A percentile compares a stretch with the other conserved stretches of the same genome.
Evolutionary conservation across 2,888 invertebrate genomes (phyloP).

Genomic region (Eupithecia abbreviata): DNA sequence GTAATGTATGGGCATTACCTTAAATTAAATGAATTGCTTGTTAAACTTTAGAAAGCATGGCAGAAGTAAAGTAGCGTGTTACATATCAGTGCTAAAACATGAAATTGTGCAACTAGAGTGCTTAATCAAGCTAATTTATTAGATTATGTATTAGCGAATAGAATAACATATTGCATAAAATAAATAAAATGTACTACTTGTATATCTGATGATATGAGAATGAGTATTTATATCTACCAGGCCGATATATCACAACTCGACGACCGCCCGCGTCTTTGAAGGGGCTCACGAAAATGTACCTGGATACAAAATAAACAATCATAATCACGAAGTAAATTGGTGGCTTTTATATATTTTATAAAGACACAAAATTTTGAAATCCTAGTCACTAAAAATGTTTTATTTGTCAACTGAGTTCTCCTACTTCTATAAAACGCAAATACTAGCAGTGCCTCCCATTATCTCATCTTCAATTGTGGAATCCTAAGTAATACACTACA

Average conservation of each 20-base stretch:
- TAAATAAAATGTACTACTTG: slow-evolving; percentile 54
- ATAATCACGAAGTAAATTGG: not conserved
- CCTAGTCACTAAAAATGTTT: too few relatives aligned
- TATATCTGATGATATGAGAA: slow-evolving; percentile 51
- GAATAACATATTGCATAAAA: slow-evolving; percentile 41
- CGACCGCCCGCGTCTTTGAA: slow-evolving; percentile 89
- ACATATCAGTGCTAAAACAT: slow-evolving; percentile 14
- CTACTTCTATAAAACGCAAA: too few relatives aligned
- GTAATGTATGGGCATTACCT: too few relatives aligned
- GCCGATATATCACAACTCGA: slow-evolving; percentile 89
- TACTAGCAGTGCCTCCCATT: too few relatives aligned
- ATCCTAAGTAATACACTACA: too few relatives aligned
- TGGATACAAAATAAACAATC: slow-evolving; percentile 59
- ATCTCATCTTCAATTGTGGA: not conserved
- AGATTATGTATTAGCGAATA: slow-evolving; percentile 12
- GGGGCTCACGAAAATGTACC: slow-evolving; percentile 91
- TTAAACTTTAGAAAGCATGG: not conserved
- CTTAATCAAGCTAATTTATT: not conserved
- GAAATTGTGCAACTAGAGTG: slow-evolving; percentile 25
- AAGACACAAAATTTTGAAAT: too few relatives aligned
- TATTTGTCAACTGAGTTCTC: too few relatives aligned
- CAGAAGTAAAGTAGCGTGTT: slow-evolving; percentile 3
- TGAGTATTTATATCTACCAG: slow-evolving; percentile 83
- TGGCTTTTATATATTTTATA: too few relatives aligned
- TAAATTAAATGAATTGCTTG: not conserved